Percentiles rank a stretch among this genome's conserved stretches.
These are phyloP conservation scores for chimpanzee (Pan troglodytes) DNA, from an alignment of 2,113 vertebrate genomes.

Conservation along the genomic window NHGRI_mPanTro3-v2.1_pri NC_072408.2:118232501-118233000, in stretches of 20 bases:
- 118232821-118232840: fast-evolving
- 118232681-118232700: too few species aligned
- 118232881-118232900: not conserved
- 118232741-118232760: not conserved
- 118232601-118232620: too few species aligned
- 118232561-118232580: too few species aligned
- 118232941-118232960: not conserved
- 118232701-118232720: too few species aligned
- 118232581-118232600: too few species aligned
- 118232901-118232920: not conserved
- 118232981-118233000: not conserved
- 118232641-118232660: too few species aligned
- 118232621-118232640: too few species aligned
- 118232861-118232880: fast-evolving
- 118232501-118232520: too few species aligned
- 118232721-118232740: too few species aligned
- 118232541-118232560: too few species aligned
- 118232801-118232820: not conserved
- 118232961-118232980: fast-evolving
- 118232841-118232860: not conserved
- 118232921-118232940: not conserved
- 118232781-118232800: fast-evolving
- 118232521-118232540: too few species aligned
- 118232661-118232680: too few species aligned
- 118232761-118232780: not conserved